These are phyloP conservation scores for Brenthis hecate DNA, from an alignment of 2,888 invertebrate genomes.

Conservation along the genomic window DNA sequence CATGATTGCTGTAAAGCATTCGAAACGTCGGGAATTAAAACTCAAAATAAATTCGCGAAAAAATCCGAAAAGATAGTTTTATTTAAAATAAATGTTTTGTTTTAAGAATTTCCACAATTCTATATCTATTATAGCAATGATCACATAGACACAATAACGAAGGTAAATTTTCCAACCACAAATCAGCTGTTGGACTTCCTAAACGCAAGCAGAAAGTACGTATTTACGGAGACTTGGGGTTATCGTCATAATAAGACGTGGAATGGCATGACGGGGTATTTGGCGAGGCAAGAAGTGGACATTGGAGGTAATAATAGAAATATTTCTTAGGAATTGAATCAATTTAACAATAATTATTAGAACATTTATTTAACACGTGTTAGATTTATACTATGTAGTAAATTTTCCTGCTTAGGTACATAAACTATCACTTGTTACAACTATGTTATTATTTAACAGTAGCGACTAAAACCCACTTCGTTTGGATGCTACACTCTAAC, in stretches of 20 bases:
- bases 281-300: conserved; percentile 82
- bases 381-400: too few relatives aligned
- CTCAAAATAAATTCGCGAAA: too few relatives aligned
- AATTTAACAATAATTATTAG: not conserved
- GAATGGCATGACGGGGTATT: conserved; percentile 86
- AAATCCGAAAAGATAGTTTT: too few relatives aligned
- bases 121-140: conserved; percentile 55
- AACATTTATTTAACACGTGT: too few relatives aligned
- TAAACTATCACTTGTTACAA: too few relatives aligned
- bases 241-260: conserved; percentile 81
- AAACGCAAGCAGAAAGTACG: conserved; percentile 79
- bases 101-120: not conserved
- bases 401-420: too few relatives aligned
- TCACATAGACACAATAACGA: conserved; percentile 84
- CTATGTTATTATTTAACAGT: not conserved
- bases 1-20: too few relatives aligned
- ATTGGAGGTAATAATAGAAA: conserved; percentile 76
- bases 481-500: too few relatives aligned
- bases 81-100: too few relatives aligned
- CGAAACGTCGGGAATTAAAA: too few relatives aligned
- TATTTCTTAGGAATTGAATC: not conserved
- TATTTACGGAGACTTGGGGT: conserved; percentile 84
- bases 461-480: too few relatives aligned
- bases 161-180: conserved; percentile 84
- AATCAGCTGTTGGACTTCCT: conserved; percentile 81